phyloP scores from a whole-genome alignment of 2,888 invertebrate genomes.

The Serripes groenlandicus region DNA sequence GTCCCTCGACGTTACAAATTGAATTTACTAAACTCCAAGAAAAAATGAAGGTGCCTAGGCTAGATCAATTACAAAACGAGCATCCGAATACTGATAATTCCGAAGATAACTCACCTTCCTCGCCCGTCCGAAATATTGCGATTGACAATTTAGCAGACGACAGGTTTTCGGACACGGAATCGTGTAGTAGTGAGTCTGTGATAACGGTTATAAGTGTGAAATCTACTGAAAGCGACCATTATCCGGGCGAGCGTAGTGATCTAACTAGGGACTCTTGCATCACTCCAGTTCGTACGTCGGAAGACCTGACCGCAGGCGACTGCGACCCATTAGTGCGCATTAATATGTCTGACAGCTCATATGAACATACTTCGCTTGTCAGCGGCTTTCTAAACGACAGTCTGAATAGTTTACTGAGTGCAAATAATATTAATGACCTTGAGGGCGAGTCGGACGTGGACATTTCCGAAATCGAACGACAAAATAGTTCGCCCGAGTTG shows the following conservation, averaged over 20 bases:
- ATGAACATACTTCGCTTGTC: slow-evolving; percentile 58
- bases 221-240: slow-evolving; percentile 61
- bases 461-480: neutral
- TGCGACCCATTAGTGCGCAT: slow-evolving; percentile 31
- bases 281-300: slow-evolving; percentile 2
- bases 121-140: slow-evolving; percentile 67
- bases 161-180: slow-evolving; percentile 71
- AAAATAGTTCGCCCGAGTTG: neutral
- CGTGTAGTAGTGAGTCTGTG: slow-evolving; percentile 72
- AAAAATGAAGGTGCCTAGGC: slow-evolving; percentile 13
- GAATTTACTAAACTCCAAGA: slow-evolving; percentile 20
- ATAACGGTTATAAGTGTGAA: slow-evolving; percentile 74
- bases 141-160: slow-evolving; percentile 67
- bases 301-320: slow-evolving; percentile 27
- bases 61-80: slow-evolving; percentile 43
- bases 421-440: slow-evolving; percentile 32
- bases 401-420: slow-evolving; percentile 58
- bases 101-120: slow-evolving; percentile 65
- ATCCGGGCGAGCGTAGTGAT: slow-evolving; percentile 23
- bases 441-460: slow-evolving; percentile 15
- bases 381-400: slow-evolving; percentile 65
- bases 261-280: slow-evolving; percentile 16
- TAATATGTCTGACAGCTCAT: slow-evolving; percentile 38
- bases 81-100: slow-evolving; percentile 43
- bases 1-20: slow-evolving; percentile 6